These are phyloP conservation scores for Drosophila bipectinata DNA, from an alignment of 1,140 invertebrate species.

Conservation along the genomic window DNA sequence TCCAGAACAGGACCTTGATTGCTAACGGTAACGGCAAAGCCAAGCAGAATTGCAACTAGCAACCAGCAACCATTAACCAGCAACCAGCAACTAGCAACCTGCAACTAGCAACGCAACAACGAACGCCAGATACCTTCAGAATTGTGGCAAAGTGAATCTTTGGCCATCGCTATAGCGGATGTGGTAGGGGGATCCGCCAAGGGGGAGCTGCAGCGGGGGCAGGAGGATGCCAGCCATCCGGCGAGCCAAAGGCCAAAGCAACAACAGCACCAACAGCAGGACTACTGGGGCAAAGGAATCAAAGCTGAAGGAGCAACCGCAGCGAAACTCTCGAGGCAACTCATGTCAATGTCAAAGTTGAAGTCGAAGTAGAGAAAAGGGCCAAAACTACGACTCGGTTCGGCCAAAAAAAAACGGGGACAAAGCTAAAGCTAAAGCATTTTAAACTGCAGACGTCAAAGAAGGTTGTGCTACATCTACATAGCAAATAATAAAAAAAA, in stretches of 20 bases:
- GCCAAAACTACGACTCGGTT: not conserved
- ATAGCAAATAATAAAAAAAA: constrained; percentile 64
- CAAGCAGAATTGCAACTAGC: constrained; percentile 30
- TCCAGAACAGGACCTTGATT: constrained; percentile 53
- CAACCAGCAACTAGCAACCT: not conserved
- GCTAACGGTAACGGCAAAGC: constrained; percentile 33
- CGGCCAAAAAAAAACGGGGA: constrained; percentile 24
- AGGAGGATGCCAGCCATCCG: constrained; percentile 60
- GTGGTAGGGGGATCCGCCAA: constrained; percentile 12
- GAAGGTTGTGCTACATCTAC: constrained; percentile 81
- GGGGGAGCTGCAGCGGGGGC: constrained; percentile 22
- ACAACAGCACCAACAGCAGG: constrained; percentile 25
- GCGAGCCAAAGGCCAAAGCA: constrained; percentile 32
- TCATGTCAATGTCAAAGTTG: constrained; percentile 74
- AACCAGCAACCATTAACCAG: not conserved
- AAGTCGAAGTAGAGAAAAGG: constrained; percentile 32
- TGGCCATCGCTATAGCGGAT: constrained; percentile 19
- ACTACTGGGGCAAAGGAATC: constrained; percentile 14
- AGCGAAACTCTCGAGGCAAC: constrained; percentile 74
- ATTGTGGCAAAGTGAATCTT: constrained; percentile 64
- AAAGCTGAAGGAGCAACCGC: constrained; percentile 50
- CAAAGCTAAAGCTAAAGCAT: constrained; percentile 51
- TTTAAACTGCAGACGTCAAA: constrained; percentile 72
- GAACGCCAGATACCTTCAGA: constrained; percentile 74
- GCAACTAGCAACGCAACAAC: constrained; percentile 67